Percentiles rank a stretch among this genome's conserved stretches.
Conservation (phyloP, 2,113 vertebrate genomes). For the Misgurnus mizolepis region DNA sequence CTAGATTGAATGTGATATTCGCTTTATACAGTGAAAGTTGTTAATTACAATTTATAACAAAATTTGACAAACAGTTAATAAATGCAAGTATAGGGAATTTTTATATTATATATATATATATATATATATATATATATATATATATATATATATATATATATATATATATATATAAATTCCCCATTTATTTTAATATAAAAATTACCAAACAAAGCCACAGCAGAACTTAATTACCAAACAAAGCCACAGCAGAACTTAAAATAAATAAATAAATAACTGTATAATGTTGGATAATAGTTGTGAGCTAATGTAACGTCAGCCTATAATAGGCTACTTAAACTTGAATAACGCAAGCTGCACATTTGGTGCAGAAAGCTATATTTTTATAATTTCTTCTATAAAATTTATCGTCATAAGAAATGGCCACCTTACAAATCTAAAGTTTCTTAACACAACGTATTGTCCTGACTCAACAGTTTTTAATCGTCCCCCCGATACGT, state of each 20-base stretch:
- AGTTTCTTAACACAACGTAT: neutral
- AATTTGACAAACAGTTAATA: neutral
- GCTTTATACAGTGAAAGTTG: neutral
- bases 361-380: neutral
- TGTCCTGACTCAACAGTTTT: neutral
- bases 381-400: neutral
- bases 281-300: too few relatives aligned
- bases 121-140: neutral
- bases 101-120: neutral
- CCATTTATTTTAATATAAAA: too few relatives aligned
- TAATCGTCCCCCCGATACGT: too few relatives aligned
- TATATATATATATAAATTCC: neutral
- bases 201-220: too few relatives aligned
- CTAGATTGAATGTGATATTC: neutral
- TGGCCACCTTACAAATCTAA: neutral
- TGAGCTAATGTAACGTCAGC: too few relatives aligned
- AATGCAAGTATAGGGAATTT: neutral
- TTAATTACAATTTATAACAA: neutral
- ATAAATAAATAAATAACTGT: too few relatives aligned
- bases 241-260: too few relatives aligned
- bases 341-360: neutral
- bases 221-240: too few relatives aligned
- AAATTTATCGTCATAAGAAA: neutral
- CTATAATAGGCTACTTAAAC: too few relatives aligned
- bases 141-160: too few relatives aligned